Evolutionary conservation across 1,140 invertebrate genomes (phyloP), one percentile per base, ranked within the genome.

Genomic region (Drosophila trapezifrons): DNA sequence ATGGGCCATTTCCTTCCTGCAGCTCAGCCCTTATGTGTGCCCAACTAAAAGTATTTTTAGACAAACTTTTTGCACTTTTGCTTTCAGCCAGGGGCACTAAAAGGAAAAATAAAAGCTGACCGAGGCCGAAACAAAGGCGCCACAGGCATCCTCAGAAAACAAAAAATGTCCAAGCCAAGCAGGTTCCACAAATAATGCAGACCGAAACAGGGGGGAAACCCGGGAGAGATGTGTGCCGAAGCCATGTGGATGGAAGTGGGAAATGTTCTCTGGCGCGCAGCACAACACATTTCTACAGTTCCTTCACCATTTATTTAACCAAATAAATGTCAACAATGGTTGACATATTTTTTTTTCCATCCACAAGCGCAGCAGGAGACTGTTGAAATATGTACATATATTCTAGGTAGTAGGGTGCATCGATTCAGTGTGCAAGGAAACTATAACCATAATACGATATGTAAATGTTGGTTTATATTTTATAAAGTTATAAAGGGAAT

Each of bases 41-140:
- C 32, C 46, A 46, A 65, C 47, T 40, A 55, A 37, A 67, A 59
- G 55, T 67, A 58, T 67, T 55, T 60, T 54, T 52, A 70, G 63
- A 76, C 18, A 54, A 54, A 56, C 17, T 63, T 76, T 82, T 60
- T 74, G 71, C 63, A 81, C 79, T 81, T 74, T 81, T 83, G 54
- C 79, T 81, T 81, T 81, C 75, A 69, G 42, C 55, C 32, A 66
- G 65, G 27, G 62, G 37, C 63, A 42, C 43, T 45, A 63, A 67
- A 49, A 25, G 43, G 12, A 46, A 60, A 46, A 37, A 27, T 37
- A 73, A 70, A 80, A 54, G 67, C 51, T 56, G 38, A 65, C 35
- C 49, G 37, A 57, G 42, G 55, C 54, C 49, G 51, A 72, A 76
- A 70, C 58, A 65, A 81, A 63, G 46, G 69, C 78, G 73, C 78